phyloP scores from a whole-genome alignment of 2,113 vertebrate species.

The Eublepharis macularius region DNA sequence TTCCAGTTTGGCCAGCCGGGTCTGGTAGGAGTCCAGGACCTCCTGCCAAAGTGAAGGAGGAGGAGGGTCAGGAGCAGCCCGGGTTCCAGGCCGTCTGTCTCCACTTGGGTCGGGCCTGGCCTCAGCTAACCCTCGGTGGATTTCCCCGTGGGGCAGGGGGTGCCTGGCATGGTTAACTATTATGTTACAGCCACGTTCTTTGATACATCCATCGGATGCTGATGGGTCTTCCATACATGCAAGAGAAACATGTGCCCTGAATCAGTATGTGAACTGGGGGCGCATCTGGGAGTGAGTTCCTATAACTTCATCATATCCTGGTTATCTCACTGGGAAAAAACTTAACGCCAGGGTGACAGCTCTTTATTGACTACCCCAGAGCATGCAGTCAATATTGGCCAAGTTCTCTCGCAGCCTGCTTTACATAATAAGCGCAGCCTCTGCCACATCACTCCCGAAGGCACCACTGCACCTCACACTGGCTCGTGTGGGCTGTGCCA shows the following conservation, averaged over 20 bases:
- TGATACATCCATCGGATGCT: background rate
- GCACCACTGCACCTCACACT: background rate
- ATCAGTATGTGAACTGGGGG: background rate
- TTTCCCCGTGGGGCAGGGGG: background rate
- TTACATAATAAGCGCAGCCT: background rate
- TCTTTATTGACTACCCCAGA: background rate
- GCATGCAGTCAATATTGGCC: background rate
- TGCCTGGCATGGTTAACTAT: background rate
- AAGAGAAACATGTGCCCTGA: background rate
- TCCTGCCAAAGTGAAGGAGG: slow-evolving; percentile 38
- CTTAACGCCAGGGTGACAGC: too few species aligned
- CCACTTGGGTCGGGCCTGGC: background rate
- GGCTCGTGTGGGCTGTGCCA: background rate
- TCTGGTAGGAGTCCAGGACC: slow-evolving; percentile 49
- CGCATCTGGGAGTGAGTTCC: too few species aligned
- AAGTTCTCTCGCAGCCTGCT: background rate
- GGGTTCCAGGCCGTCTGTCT: background rate
- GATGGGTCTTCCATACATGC: too few species aligned
- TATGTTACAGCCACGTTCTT: background rate
- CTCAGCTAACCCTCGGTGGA: background rate
- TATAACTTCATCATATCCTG: background rate
- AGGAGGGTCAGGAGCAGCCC: background rate
- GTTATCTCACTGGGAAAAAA: background rate
- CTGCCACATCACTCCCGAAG: background rate
- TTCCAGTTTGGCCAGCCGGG: slow-evolving; percentile 33